Evolutionary conservation across 2,888 invertebrate species (phyloP).

Genomic region (Branchellion lobata): DNA sequence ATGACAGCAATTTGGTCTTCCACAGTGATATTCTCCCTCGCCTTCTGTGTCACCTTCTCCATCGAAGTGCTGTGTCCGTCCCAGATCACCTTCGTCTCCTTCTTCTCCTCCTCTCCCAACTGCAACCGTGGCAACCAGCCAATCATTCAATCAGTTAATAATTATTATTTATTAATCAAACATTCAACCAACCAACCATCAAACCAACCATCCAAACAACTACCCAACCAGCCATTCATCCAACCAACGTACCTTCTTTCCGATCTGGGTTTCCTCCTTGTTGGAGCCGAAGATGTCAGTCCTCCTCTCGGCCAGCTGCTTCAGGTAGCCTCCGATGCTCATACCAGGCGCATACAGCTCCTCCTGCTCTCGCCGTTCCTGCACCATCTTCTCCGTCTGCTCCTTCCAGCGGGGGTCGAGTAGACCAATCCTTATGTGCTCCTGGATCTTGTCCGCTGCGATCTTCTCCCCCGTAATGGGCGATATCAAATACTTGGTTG

Average conservation of each 20-base stretch:
- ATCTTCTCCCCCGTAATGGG: slow-evolving; percentile 97
- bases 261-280: slow-evolving; percentile 94
- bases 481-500: slow-evolving; percentile 76
- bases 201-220: slow-evolving; percentile 61
- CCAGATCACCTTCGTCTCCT: slow-evolving; percentile 90
- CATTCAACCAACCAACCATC: slow-evolving; percentile 43
- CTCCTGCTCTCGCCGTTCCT: slow-evolving; percentile 85
- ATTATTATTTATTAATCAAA: not conserved
- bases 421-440: slow-evolving; percentile 89
- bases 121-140: not conserved
- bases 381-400: slow-evolving; percentile 86
- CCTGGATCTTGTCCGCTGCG: slow-evolving; percentile 92
- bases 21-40: slow-evolving; percentile 88
- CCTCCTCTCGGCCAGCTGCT: slow-evolving; percentile 93
- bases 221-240: slow-evolving; percentile 44
- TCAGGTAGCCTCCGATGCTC: slow-evolving; percentile 92
- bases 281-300: slow-evolving; percentile 99
- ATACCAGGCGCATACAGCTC: slow-evolving; percentile 71
- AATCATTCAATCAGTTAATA: not conserved
- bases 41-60: slow-evolving; percentile 89
- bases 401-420: slow-evolving; percentile 97
- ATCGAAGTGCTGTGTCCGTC: slow-evolving; percentile 96
- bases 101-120: slow-evolving; percentile 64
- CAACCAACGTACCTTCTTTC: slow-evolving; percentile 96
- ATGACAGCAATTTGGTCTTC: slow-evolving; percentile 97